phyloP scores from a whole-genome alignment of 2,888 invertebrate species.

The Torymus auratus region DNA sequence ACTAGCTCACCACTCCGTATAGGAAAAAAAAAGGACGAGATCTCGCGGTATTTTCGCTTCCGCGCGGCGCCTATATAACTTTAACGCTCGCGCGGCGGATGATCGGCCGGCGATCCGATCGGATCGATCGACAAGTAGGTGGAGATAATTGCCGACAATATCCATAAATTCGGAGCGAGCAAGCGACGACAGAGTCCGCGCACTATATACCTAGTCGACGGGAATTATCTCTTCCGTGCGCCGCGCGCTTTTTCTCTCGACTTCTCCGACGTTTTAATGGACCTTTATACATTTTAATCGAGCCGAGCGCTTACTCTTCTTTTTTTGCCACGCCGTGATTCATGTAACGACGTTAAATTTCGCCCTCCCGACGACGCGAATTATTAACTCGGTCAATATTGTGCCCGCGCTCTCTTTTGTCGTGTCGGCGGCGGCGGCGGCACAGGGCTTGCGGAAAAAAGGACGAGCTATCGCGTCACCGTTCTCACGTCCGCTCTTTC shows the following conservation, averaged over 20 bases:
- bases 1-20: too few species aligned
- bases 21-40: too few species aligned
- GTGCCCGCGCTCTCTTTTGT: not conserved
- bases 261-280: not conserved
- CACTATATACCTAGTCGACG: not conserved
- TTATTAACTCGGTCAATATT: not conserved
- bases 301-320: not conserved
- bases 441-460: too few species aligned
- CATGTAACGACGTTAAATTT: too few species aligned
- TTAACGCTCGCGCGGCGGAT: too few species aligned
- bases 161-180: too few species aligned
- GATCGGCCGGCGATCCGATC: not conserved
- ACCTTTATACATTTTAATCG: slow-evolving; percentile 14
- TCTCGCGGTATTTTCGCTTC: too few species aligned
- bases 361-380: too few species aligned
- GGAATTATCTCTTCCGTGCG: slow-evolving; percentile 3
- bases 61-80: too few species aligned
- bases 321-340: not conserved
- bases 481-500: too few species aligned
- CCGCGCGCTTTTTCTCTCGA: not conserved
- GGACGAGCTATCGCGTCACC: too few species aligned
- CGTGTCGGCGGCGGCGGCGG: too few species aligned
- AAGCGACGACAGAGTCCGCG: slow-evolving; percentile 11
- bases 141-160: slow-evolving; percentile 1
- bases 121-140: slow-evolving; percentile 13